These are phyloP conservation scores for Limnephilus marmoratus DNA, from an alignment of 2,888 invertebrate species.

Conservation along the genomic window DNA sequence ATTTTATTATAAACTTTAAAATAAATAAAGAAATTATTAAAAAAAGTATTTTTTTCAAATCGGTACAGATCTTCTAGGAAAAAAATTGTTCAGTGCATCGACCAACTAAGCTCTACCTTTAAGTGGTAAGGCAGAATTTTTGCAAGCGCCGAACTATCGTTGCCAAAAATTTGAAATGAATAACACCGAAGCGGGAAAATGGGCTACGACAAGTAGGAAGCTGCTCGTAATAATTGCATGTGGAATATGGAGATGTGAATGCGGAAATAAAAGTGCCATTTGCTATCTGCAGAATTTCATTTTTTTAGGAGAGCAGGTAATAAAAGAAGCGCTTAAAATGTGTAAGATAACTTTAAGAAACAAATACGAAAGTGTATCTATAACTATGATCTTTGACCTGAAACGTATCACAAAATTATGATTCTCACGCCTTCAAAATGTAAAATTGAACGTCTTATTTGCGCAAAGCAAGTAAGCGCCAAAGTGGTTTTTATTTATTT, in stretches of 20 bases:
- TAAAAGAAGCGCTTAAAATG: not conserved
- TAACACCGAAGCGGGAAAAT: not conserved
- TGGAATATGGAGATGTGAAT: not conserved
- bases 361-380: not conserved
- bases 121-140: not conserved
- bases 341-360: not conserved
- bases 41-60: too few species aligned
- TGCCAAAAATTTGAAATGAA: not conserved
- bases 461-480: too few species aligned
- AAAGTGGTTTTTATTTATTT: too few species aligned
- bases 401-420: too few species aligned
- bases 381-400: too few species aligned
- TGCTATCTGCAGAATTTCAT: not conserved
- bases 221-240: not conserved
- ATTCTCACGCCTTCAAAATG: too few species aligned
- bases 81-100: too few species aligned
- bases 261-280: not conserved
- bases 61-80: too few species aligned
- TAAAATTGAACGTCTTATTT: too few species aligned
- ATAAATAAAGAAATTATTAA: too few species aligned
- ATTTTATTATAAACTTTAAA: too few species aligned
- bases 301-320: not conserved
- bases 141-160: not conserved
- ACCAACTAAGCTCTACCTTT: not conserved
- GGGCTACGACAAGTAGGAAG: not conserved